phyloP scores from a whole-genome alignment of 1,140 invertebrate species.

The Cheumatopsyche charites region DNA sequence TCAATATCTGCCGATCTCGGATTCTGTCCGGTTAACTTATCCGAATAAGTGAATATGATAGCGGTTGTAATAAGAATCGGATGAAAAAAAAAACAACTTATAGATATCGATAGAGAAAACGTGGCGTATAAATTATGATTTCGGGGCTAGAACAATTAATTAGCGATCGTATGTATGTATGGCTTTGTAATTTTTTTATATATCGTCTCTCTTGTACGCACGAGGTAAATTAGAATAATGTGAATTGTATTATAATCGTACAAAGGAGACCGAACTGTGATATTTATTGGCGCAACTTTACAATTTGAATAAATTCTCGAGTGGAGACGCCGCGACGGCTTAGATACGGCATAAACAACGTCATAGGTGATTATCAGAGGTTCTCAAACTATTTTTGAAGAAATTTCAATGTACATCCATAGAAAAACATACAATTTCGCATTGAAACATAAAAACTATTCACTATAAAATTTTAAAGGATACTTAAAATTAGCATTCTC shows the following conservation, averaged over 20 bases:
- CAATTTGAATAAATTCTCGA: constrained; percentile 42
- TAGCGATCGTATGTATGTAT: not conserved
- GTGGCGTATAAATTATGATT: constrained; percentile 1
- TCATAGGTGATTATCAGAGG: constrained; percentile 10
- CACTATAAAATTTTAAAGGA: no score
- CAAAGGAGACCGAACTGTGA: constrained; percentile 33
- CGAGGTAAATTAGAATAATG: constrained; percentile 26
- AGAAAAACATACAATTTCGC: no score
- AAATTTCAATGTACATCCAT: no score
- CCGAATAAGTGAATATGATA: not conserved
- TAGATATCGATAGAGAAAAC: no score
- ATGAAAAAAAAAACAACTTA: no score
- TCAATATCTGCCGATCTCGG: constrained; percentile 8
- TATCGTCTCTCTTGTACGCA: not conserved
- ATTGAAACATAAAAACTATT: no score
- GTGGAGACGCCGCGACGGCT: constrained; percentile 31
- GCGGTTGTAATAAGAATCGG: no score
- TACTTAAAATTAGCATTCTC: no score
- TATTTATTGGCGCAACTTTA: constrained; percentile 38
- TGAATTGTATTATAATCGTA: constrained; percentile 33
- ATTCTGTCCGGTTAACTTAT: no score
- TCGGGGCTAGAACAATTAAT: constrained; percentile 25
- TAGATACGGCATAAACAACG: constrained; percentile 42
- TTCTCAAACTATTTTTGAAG: constrained; percentile 24
- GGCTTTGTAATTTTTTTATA: not conserved